Evolutionary conservation across 2,888 invertebrate species (phyloP).

Genomic region (Zelleria hepariella): DNA sequence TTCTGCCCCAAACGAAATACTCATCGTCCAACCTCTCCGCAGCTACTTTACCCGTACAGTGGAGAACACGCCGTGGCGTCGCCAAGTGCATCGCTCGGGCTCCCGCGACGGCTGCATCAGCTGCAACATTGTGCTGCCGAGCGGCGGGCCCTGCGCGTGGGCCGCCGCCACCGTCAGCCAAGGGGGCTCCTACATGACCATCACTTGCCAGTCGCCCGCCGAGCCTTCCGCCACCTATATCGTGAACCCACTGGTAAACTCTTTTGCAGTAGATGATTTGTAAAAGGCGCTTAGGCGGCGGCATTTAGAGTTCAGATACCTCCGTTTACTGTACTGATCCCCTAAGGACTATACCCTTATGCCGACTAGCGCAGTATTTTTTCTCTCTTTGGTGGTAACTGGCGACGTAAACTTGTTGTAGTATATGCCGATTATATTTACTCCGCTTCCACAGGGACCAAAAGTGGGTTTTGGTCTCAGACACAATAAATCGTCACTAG

Average conservation of each 20-base stretch:
- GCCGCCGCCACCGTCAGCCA: conserved; percentile 75
- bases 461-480: too few species aligned
- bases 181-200: conserved; percentile 74
- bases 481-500: too few species aligned
- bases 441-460: too few species aligned
- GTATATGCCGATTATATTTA: too few species aligned
- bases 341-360: too few species aligned
- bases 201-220: conserved; percentile 81
- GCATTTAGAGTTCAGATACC: not conserved
- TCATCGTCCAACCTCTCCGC: conserved; percentile 7
- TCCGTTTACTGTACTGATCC: too few species aligned
- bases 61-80: conserved; percentile 74
- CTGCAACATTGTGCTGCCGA: conserved; percentile 73
- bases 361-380: too few species aligned
- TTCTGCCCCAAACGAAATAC: not conserved
- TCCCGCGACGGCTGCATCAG: conserved; percentile 75
- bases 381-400: too few species aligned
- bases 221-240: conserved; percentile 73
- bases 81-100: conserved; percentile 78
- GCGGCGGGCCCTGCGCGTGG: conserved; percentile 72
- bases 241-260: conserved; percentile 48
- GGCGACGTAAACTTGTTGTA: too few species aligned
- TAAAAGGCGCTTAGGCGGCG: not conserved
- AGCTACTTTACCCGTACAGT: conserved; percentile 84
- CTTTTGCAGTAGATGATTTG: not conserved